These are phyloP conservation scores for Xiphophorus maculatus DNA, from an alignment of 2,113 vertebrate genomes.

Conservation along the genomic window DNA sequence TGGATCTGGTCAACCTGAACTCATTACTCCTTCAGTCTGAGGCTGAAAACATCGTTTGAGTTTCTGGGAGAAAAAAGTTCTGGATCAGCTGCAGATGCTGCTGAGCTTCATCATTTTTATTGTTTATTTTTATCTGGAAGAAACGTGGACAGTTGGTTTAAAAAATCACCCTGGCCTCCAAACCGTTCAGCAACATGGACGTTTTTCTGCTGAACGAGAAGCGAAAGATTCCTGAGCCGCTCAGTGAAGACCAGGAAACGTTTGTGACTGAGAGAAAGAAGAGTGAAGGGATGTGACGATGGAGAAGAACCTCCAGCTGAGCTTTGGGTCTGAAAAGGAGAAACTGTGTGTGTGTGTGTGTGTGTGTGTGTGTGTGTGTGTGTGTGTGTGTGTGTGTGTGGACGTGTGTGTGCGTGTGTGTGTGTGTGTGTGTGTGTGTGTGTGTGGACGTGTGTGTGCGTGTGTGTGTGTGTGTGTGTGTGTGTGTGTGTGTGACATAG, in stretches of 20 bases:
- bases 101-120: too few species aligned
- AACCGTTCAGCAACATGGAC: too few species aligned
- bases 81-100: too few species aligned
- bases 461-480: slow-evolving; percentile 4
- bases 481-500: slow-evolving; percentile 31
- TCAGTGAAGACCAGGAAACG: too few species aligned
- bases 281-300: not conserved
- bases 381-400: not conserved
- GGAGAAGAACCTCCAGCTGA: slow-evolving; percentile 12
- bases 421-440: slow-evolving; percentile 13
- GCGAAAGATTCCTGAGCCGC: not conserved
- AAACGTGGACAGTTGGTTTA: too few species aligned
- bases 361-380: slow-evolving; percentile 18
- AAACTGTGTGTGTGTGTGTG: slow-evolving; percentile 1
- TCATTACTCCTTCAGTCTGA: not conserved
- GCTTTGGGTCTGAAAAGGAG: slow-evolving; percentile 25
- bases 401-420: slow-evolving; percentile 16
- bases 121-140: too few species aligned
- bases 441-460: too few species aligned
- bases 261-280: not conserved
- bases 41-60: too few species aligned
- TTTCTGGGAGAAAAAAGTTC: too few species aligned
- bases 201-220: not conserved
- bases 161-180: too few species aligned
- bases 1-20: not conserved